A percentile compares a stretch with the other conserved stretches of the same genome.
phyloP scores from a whole-genome alignment of 2,888 invertebrate species.

The Tetramorium bicarinatum region DNA sequence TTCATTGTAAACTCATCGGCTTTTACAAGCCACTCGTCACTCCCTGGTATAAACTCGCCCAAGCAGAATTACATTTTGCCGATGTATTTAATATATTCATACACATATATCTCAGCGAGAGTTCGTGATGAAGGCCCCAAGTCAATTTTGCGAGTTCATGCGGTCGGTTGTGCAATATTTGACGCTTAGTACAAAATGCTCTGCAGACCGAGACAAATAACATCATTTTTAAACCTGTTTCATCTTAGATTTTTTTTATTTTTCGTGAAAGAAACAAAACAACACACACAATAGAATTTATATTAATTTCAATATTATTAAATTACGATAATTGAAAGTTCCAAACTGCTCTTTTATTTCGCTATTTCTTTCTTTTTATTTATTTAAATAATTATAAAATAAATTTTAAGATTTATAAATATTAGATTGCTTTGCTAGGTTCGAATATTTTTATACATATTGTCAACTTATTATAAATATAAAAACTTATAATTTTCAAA shows the following conservation, averaged over 20 bases:
- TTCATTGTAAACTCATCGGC: constrained; percentile 68
- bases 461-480: not conserved
- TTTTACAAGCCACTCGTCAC: constrained; percentile 60
- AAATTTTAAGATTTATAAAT: not conserved
- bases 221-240: not conserved
- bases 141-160: constrained; percentile 41
- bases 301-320: not conserved
- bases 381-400: not conserved
- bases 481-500: not conserved
- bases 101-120: constrained; percentile 24
- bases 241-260: not conserved
- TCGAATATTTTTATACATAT: not conserved
- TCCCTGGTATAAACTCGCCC: constrained; percentile 10
- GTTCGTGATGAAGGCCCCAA: constrained; percentile 46
- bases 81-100: constrained; percentile 60
- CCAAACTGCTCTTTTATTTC: not conserved
- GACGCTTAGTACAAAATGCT: constrained; percentile 15
- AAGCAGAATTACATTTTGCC: constrained; percentile 37
- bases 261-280: not conserved
- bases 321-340: not conserved
- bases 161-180: constrained; percentile 35
- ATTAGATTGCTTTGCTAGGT: not conserved
- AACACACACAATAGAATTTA: not conserved
- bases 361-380: not conserved
- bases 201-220: not conserved